Base-by-base conservation (phyloP, 2,113 vertebrate species). In the Nothobranchius furzeri region DNA sequence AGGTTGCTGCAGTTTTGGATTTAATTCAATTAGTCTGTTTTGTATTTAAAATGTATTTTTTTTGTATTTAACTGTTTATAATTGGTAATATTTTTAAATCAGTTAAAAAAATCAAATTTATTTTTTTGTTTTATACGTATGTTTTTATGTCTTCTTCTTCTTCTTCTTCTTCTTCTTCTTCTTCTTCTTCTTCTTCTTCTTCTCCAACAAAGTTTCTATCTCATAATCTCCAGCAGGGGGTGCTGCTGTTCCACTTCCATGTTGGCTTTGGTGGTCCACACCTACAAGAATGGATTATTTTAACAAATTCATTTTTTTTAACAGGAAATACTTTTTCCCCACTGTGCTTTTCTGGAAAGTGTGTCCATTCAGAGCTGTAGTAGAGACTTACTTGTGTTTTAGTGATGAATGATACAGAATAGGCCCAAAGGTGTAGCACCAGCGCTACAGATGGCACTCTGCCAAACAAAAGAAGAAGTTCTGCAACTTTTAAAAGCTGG, bases 171-270 rank as follows among this genome's bases (percentile, higher is more conserved):
- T 20, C 20, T 20, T 20, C 20, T 37, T 20, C 20, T 20, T 20
- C 20, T 20, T 20, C 20, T 20, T 20, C 20, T 20, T 20, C 20
- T 20, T 20, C 20, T 20, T 20, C 20, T 20, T 20, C 20, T 20
- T 20, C 20, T 37, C 2, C 7, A 43, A 43, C 11, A 43, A 45
- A 45, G 9, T 11, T 12, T 45, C 12, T 45, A 13, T 24, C 2
- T 48, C 7, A 4, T 2, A 45, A 2, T 51, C 62, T 60, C 86
- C 88, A 78, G 40, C 35, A 43, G 35, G 65, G 48, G 87, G 85
- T 9, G 82, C 63, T 85, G 61, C 78, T 87, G 78, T 43, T 54
- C 64, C n/a, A 78, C 64, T 55, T 66, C 12, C 15, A 50, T 11
- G 4, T 25, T 12, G 17, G 14, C 15, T 9, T 24, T 36, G 59